Base-by-base conservation (phyloP, 92 coral and sea anemone species). In the Siderastrea radians region DNA sequence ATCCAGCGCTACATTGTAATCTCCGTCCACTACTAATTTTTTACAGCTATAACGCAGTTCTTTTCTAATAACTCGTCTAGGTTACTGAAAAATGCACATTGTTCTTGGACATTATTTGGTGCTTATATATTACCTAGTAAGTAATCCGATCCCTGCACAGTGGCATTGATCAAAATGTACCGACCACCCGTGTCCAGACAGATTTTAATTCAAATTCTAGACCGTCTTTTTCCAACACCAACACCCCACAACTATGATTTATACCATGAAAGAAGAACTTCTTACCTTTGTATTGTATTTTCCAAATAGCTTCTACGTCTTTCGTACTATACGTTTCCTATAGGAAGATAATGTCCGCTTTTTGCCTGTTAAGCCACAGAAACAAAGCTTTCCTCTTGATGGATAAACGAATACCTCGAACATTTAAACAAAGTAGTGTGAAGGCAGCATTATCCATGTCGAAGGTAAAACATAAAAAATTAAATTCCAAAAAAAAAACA, bases 201-300 rank as follows among this genome's bases (percentile, higher is more conserved):
- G 64, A 68, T 60, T 78, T 90, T 11, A 77, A 71, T 81, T 84
- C 77, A 66, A 90, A 71, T 74, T 90, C 86, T 38, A 84, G 65
- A 17, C 62, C 51, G 43, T 90, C 84, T n/a, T 75, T 79, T 7
- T 71, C 44, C 4, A 90, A 57, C 46, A 90, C 44, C 14, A 87
- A 78, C 7, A 68, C 74, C 11, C 95, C 92, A n/a, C 88, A 52
- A 64, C 92, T 88, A 4, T 86, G 90, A 47, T 88, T 81, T 68
- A 92, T 58, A 7, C 95, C 95, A 16, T 80, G 90, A 7, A 84
- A 74, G 81, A 88, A 71, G 79, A 65, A 61, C 62, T 68, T 9
- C 17, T 86, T 45, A 13, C 88, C 92, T 63, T 71, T 77, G 89
- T 86, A 88, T 49, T 92, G 82, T 6, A 4, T 58, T 72, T 72